A percentile compares a stretch with the other conserved stretches of the same genome.
phyloP scores from a whole-genome alignment of 2,888 invertebrate species.

The Tinea semifulvella region DNA sequence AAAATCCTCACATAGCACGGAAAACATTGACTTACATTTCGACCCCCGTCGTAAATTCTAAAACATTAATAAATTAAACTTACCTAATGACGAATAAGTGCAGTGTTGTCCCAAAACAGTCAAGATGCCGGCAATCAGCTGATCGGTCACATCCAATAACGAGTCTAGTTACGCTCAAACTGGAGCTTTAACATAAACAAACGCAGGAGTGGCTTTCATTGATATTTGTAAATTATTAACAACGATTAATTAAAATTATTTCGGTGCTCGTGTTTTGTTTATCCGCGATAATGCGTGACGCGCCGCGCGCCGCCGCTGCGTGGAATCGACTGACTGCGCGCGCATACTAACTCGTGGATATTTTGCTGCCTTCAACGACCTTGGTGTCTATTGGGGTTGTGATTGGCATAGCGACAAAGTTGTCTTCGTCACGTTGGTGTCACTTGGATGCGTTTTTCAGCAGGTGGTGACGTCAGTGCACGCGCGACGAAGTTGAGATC shows the following conservation, averaged over 20 bases:
- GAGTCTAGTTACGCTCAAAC: constrained; percentile 22
- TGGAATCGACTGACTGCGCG: constrained; percentile 47
- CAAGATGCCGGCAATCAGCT: constrained; percentile 25
- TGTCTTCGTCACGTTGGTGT: not conserved
- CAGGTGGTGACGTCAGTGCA: no score
- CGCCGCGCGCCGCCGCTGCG: constrained; percentile 41
- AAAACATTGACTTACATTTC: constrained; percentile 49
- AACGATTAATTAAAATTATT: constrained; percentile 18
- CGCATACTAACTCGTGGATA: constrained; percentile 22
- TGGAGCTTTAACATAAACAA: constrained; percentile 25
- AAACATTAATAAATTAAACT: constrained; percentile 26
- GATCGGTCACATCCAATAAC: constrained; percentile 23
- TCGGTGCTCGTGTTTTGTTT: constrained; percentile 22
- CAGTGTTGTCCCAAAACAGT: constrained; percentile 12
- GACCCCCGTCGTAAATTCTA: constrained; percentile 41
- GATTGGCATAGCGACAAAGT: not conserved
- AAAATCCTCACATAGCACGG: constrained; percentile 52
- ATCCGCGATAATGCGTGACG: constrained; percentile 16
- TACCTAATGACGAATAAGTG: constrained; percentile 33
- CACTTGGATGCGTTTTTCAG: not conserved
- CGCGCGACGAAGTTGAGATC: no score
- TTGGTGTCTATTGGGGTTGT: constrained; percentile 11
- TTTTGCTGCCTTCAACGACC: constrained; percentile 3
- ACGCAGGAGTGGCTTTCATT: constrained; percentile 11
- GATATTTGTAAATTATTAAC: constrained; percentile 17